Percentiles rank a stretch among this genome's conserved stretches.
These are phyloP conservation scores for Coturnix japonica DNA, from an alignment of 2,113 vertebrate genomes.

Conservation along the genomic window DNA sequence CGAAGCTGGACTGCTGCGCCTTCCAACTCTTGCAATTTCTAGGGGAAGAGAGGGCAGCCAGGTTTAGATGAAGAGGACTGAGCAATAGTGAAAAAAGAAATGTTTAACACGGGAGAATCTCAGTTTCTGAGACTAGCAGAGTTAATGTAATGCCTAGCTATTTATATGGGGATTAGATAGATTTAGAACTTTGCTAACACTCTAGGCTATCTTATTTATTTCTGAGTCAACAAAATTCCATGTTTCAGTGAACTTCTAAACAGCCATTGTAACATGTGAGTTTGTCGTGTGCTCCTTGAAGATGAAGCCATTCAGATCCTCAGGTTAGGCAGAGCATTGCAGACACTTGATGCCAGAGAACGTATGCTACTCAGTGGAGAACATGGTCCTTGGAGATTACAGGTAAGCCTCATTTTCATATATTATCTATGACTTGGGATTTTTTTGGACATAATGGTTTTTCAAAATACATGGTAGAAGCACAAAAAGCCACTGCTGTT, in stretches of 20 bases:
- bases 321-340: not conserved
- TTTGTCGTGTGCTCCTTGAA: not conserved
- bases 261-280: not conserved
- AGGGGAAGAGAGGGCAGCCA: slow-evolving; percentile 58
- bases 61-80: slow-evolving; percentile 66
- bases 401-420: slow-evolving; percentile 21
- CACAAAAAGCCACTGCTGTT: slow-evolving; percentile 57
- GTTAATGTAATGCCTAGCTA: not conserved
- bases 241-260: not conserved
- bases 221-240: slow-evolving; percentile 7
- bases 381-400: not conserved
- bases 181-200: slow-evolving; percentile 34
- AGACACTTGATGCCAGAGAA: not conserved
- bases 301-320: not conserved
- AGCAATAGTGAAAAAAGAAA: slow-evolving; percentile 42
- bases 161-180: not conserved
- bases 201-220: not conserved
- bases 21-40: slow-evolving; percentile 62
- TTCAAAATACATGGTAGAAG: slow-evolving; percentile 10
- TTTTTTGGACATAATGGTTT: slow-evolving; percentile 24
- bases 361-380: not conserved
- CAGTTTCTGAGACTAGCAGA: slow-evolving; percentile 13
- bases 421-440: not conserved
- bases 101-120: slow-evolving; percentile 53
- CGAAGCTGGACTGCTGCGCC: slow-evolving; percentile 64